Conservation (phyloP, 2,888 invertebrate genomes). For the Octonoba sinensis region DNA sequence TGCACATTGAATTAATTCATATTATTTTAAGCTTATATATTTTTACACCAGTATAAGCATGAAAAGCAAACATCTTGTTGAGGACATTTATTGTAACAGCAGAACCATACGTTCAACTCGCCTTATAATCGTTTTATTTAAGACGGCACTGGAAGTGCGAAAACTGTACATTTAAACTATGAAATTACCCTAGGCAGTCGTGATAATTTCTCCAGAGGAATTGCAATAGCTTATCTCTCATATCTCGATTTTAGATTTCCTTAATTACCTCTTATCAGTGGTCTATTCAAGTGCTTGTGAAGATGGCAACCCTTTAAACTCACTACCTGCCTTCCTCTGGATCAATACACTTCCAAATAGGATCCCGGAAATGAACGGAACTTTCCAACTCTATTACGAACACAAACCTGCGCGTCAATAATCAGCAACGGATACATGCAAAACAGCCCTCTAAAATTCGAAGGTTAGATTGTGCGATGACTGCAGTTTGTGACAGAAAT, state of each 20-base stretch:
- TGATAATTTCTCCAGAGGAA: too few species aligned
- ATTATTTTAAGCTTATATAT: too few species aligned
- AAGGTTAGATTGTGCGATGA: slow-evolving; percentile 21
- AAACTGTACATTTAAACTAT: too few species aligned
- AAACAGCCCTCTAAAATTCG: slow-evolving; percentile 3
- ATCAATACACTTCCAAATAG: slow-evolving; percentile 39
- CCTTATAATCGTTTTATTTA: too few species aligned
- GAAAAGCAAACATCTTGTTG: too few species aligned
- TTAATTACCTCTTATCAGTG: slow-evolving; percentile 46
- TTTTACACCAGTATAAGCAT: too few species aligned
- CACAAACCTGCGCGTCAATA: slow-evolving; percentile 42
- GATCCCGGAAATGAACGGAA: slow-evolving; percentile 34
- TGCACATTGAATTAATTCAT: too few species aligned
- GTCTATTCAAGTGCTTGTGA: slow-evolving; percentile 37
- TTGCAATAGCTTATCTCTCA: too few species aligned
- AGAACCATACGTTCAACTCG: too few species aligned
- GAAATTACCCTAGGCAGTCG: too few species aligned
- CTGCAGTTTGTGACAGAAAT: slow-evolving; percentile 50
- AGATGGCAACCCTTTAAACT: slow-evolving; percentile 18
- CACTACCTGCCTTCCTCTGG: slow-evolving; percentile 20
- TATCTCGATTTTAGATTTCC: slow-evolving; percentile 21
- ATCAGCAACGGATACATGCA: slow-evolving; percentile 37
- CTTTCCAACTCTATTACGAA: slow-evolving; percentile 54
- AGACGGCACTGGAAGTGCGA: too few species aligned
- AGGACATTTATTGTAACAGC: too few species aligned